Base-by-base conservation (phyloP, 2,797 vertebrate species). In the Amblyopsis hoosieri region DNA sequence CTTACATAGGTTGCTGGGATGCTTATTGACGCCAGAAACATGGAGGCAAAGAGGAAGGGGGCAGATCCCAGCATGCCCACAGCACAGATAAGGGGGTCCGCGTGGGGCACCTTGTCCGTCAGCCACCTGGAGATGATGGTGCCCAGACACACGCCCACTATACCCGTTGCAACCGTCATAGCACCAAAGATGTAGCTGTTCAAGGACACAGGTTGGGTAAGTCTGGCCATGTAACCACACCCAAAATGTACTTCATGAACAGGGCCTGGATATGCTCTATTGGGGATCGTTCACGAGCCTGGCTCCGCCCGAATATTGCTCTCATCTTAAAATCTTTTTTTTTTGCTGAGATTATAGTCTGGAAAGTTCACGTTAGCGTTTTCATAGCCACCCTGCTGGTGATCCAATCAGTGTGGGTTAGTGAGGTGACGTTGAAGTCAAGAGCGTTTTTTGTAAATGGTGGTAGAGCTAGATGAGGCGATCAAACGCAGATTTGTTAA, bases 71-170 rank as follows among this genome's bases (percentile, higher is more conserved):
- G 89, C 89, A 96, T 92, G 69, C 95, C 96, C 13, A 82, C 76
- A 0, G 94, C 94, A 3, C 96, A 98, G 88, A 98, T 93, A 70
- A 97, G 78, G 0, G 96, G 95, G 76, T 97, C 96, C 0, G 90
- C 94, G 58, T 89, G 90, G 0, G 88, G 72, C 45, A 94, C 87
- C 46, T 77, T 89, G 64, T 90, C 89, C 78, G 91, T 91, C 14
- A 93, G 91, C 57, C 68, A 81, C 74, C 89, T 90, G 1, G 96
- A 92, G 2, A 90, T 80, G 72, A 49, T 61, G 2, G 94, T 94
- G 37, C 95, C 95, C 4, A 93, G 53, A 62, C 86, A 52, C 11
- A 95, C 94, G 47, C 96, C 97, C 46, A 95, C 6, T 58, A 98
- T 85, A 17, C 96, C 96, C 0, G 94, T 92, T 53, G 78, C 90